phyloP scores from a whole-genome alignment of 2,888 invertebrate species.

The Blomia tropicalis region DNA sequence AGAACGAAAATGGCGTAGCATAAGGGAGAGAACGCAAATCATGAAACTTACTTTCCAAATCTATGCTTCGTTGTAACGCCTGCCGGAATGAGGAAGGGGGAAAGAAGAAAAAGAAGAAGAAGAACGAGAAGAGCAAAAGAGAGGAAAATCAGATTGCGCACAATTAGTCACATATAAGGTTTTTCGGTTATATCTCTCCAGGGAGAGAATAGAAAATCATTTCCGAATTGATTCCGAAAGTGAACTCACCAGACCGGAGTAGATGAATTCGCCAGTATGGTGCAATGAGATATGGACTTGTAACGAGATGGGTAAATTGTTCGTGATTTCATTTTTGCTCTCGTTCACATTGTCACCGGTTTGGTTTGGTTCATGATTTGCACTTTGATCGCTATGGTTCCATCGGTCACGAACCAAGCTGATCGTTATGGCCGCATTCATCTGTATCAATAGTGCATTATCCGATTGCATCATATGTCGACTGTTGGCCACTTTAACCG shows the following conservation, averaged over 20 bases:
- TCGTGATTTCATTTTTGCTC: no score
- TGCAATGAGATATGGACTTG: background rate
- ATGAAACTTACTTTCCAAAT: slow-evolving; percentile 1
- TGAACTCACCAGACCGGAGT: slow-evolving; percentile 3
- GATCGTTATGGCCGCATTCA: background rate
- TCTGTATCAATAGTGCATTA: slow-evolving; percentile 1
- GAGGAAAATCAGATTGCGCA: background rate
- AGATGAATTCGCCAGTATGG: background rate
- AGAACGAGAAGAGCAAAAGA: background rate
- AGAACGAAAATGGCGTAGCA: no score
- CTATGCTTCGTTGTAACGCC: slow-evolving; percentile 6
- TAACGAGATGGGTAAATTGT: no score
- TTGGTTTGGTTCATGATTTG: background rate
- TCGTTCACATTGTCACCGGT: background rate
- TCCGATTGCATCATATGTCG: background rate
- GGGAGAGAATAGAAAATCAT: no score
- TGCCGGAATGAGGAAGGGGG: background rate
- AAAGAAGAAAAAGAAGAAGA: background rate
- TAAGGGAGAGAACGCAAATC: no score
- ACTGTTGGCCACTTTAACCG: background rate
- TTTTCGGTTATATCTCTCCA: no score
- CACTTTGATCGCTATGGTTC: no score
- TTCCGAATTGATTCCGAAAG: no score
- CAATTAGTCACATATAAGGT: no score
- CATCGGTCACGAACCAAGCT: no score